These are phyloP conservation scores for Dinoponera quadriceps DNA, from an alignment of 1,140 invertebrate species.

Conservation along the genomic window DNA sequence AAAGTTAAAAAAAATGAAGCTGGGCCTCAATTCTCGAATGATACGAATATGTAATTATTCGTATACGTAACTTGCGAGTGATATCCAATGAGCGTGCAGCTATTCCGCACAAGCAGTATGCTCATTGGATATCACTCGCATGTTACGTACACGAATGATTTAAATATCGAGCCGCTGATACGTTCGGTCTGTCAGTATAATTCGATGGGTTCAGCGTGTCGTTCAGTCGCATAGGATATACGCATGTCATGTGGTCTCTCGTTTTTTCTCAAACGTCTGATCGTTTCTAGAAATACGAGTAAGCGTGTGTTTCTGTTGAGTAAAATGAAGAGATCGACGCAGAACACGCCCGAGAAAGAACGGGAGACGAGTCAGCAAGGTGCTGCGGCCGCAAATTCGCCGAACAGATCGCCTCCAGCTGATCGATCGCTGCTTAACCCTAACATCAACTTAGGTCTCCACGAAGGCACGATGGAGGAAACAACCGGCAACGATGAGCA, in stretches of 20 bases:
- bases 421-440: conserved; percentile 14
- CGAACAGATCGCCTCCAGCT: background rate
- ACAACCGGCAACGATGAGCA: background rate
- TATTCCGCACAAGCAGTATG: no score
- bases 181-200: no score
- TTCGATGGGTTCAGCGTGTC: no score
- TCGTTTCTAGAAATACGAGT: background rate
- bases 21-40: no score
- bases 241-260: background rate
- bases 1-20: no score
- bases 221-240: background rate
- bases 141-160: no score
- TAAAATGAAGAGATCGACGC: conserved; percentile 69
- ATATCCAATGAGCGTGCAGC: no score
- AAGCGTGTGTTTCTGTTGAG: background rate
- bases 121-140: no score
- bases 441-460: background rate
- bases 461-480: conserved; percentile 1
- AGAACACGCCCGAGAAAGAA: conserved; percentile 61
- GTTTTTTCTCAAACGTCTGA: background rate
- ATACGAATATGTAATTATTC: no score
- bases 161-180: no score
- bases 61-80: no score
- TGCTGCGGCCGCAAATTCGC: background rate
- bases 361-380: conserved; percentile 57